These are phyloP conservation scores for Lycocorax pyrrhopterus DNA, from an alignment of 2,113 vertebrate genomes.

Conservation along the genomic window DNA sequence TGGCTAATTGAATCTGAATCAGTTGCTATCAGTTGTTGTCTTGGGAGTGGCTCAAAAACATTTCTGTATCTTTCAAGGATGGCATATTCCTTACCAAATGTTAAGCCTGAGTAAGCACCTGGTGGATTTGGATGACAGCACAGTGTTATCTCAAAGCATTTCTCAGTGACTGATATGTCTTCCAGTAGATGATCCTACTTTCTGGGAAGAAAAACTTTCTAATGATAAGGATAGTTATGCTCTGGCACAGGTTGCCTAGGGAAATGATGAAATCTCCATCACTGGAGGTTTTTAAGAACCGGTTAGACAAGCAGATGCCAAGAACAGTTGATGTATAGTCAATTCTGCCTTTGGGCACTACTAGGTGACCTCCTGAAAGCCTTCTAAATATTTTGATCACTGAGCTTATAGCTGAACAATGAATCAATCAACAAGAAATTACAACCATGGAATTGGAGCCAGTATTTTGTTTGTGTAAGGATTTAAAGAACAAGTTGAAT, in stretches of 20 bases:
- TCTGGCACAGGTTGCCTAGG: constrained; percentile 38
- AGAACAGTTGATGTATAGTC: background rate
- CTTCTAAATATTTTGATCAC: background rate
- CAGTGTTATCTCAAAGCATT: constrained; percentile 11
- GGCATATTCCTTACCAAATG: background rate
- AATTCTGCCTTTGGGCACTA: constrained; percentile 30
- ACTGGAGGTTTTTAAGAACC: constrained; percentile 28
- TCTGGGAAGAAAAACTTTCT: constrained; percentile 12
- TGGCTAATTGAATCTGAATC: background rate
- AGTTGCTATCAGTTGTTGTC: background rate
- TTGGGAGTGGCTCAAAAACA: constrained; percentile 9
- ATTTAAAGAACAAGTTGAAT: background rate
- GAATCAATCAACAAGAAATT: background rate
- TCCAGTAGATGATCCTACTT: background rate
- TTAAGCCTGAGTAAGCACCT: background rate
- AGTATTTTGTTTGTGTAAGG: background rate
- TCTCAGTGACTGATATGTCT: constrained; percentile 2
- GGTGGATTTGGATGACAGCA: constrained; percentile 13
- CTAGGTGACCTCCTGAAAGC: constrained; percentile 13
- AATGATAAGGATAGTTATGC: constrained; percentile 27
- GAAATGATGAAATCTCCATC: constrained; percentile 49
- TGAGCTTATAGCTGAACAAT: background rate
- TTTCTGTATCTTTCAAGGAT: constrained; percentile 3
- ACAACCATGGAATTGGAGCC: background rate
- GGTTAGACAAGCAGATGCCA: constrained; percentile 36